Evolutionary conservation across 2,888 invertebrate species (phyloP).

Genomic region (Bursaphelenchus okinawaensis): DNA sequence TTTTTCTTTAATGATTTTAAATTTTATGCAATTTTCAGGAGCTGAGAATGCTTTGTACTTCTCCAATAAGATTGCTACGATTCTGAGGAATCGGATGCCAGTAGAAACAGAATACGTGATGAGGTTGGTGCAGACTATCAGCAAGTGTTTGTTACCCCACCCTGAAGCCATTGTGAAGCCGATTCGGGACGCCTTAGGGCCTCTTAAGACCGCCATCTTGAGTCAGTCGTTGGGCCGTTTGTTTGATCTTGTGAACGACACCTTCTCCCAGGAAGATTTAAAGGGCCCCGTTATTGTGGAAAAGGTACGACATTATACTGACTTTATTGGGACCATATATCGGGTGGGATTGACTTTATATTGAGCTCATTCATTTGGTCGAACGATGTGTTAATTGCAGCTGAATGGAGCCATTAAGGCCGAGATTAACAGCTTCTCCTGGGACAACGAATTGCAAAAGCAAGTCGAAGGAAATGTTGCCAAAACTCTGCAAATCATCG

Average conservation of each 20-base stretch:
- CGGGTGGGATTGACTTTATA: neutral
- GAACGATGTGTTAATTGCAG: slow-evolving; percentile 13
- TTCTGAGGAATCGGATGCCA: slow-evolving; percentile 31
- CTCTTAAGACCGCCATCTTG: slow-evolving; percentile 46
- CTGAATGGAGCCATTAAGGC: slow-evolving; percentile 43
- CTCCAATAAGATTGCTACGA: slow-evolving; percentile 24
- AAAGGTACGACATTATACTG: slow-evolving; percentile 34
- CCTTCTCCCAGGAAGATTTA: slow-evolving; percentile 28
- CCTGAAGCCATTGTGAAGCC: slow-evolving; percentile 29
- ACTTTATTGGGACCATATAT: too few relatives aligned
- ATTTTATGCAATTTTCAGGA: slow-evolving; percentile 26
- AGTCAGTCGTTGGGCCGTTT: slow-evolving; percentile 71
- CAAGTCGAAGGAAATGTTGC: slow-evolving; percentile 36
- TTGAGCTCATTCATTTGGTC: neutral
- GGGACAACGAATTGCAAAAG: slow-evolving; percentile 41
- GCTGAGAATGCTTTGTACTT: slow-evolving; percentile 34
- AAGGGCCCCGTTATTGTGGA: slow-evolving; percentile 29
- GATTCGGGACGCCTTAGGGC: slow-evolving; percentile 43
- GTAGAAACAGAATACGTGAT: slow-evolving; percentile 31
- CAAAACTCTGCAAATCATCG: slow-evolving; percentile 30
- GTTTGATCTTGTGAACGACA: slow-evolving; percentile 76
- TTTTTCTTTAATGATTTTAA: neutral
- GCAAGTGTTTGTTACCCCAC: slow-evolving; percentile 28
- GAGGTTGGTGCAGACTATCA: slow-evolving; percentile 32
- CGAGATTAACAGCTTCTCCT: slow-evolving; percentile 45